Conservation (phyloP, 2,797 vertebrate genomes). For the Hippopotamyrus pictus region DNA sequence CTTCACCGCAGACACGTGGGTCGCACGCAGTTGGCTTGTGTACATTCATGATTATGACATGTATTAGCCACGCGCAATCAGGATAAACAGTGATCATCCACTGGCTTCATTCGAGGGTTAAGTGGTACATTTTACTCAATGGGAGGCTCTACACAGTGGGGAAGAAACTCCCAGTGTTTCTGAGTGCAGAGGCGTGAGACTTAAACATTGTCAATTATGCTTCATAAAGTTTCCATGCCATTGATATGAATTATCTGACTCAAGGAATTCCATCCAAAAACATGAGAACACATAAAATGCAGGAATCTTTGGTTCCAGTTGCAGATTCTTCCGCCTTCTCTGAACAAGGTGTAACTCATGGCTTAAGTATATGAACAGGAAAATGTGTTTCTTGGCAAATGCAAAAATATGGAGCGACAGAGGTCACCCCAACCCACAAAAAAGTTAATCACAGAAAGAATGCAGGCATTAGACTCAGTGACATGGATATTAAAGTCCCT, state of each 20-base stretch:
- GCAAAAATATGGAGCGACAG: neutral
- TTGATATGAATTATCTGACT: neutral
- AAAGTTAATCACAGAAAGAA: neutral
- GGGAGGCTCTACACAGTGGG: neutral
- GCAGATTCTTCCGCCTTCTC: neutral
- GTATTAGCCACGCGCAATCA: neutral
- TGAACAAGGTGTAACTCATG: neutral
- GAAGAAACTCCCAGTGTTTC: neutral
- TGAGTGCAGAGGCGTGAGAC: neutral
- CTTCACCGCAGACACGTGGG: neutral
- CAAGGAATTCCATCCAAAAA: neutral
- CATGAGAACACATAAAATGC: neutral
- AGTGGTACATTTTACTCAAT: neutral
- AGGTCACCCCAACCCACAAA: neutral
- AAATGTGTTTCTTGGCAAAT: neutral
- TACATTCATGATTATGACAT: neutral
- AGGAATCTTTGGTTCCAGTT: neutral
- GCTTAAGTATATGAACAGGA: neutral
- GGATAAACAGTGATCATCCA: neutral
- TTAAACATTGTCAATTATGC: neutral
- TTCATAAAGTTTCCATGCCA: neutral
- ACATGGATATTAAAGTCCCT: constrained; percentile 15
- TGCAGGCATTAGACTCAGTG: neutral
- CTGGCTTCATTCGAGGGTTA: neutral
- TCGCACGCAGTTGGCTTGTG: neutral